These are phyloP conservation scores for human (Homo sapiens) DNA, from an alignment of 2,113 vertebrate genomes.

Conservation along the genomic window GRCh38 chr4:180748001-180748500, in stretches of 20 bases:
- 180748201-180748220: not conserved
- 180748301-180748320: not conserved
- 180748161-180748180: not conserved
- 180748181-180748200: not conserved
- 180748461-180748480: not conserved
- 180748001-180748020: not conserved
- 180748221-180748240: not conserved
- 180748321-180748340: not conserved
- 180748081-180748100: not conserved
- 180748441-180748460: not conserved
- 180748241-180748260: not conserved
- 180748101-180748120: not conserved
- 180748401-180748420: not conserved
- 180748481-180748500: not conserved
- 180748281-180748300: not conserved
- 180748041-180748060: not conserved
- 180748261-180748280: not conserved
- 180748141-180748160: not conserved
- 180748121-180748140: not conserved
- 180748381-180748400: not conserved
- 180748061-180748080: not conserved
- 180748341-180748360: not conserved
- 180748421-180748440: not conserved
- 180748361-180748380: not conserved
- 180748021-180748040: not conserved